Percentiles rank a stretch among this genome's conserved stretches.
Evolutionary conservation across 1,140 invertebrate species (phyloP).

Genomic region (Amyelois transitella): DNA sequence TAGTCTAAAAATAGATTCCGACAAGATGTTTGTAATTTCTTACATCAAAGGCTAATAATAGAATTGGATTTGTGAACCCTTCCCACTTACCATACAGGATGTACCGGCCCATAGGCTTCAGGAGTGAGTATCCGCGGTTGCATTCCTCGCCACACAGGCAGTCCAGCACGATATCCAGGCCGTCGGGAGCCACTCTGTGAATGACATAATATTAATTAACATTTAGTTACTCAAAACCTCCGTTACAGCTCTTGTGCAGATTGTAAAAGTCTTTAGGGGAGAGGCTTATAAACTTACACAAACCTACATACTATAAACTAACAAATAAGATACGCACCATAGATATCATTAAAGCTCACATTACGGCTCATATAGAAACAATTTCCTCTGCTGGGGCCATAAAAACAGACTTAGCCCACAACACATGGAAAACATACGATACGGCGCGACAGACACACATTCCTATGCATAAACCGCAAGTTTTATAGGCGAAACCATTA

Average conservation of each 20-base stretch:
- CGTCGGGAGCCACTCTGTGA: slow-evolving; percentile 81
- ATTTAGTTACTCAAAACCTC: too few relatives aligned
- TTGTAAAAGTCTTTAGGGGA: too few relatives aligned
- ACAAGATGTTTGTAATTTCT: too few relatives aligned
- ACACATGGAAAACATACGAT: background rate
- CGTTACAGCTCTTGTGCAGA: too few relatives aligned
- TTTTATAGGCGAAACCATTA: background rate
- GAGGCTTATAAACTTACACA: too few relatives aligned
- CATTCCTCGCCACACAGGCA: slow-evolving; percentile 93
- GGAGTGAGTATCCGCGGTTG: slow-evolving; percentile 85
- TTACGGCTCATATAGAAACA: background rate
- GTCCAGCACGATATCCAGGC: slow-evolving; percentile 91
- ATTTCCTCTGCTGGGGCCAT: background rate
- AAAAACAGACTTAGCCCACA: background rate
- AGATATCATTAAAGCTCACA: background rate
- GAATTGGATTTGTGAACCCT: too few relatives aligned
- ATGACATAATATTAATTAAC: too few relatives aligned
- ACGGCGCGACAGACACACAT: background rate
- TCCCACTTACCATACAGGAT: slow-evolving; percentile 86
- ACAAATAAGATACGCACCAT: background rate
- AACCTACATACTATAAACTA: background rate
- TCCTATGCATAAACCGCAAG: background rate
- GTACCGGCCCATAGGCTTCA: slow-evolving; percentile 93
- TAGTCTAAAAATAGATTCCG: background rate
- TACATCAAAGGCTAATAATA: too few relatives aligned